phyloP scores from a whole-genome alignment of 2,113 vertebrate genomes.

The Heterotilapia buettikoferi region DNA sequence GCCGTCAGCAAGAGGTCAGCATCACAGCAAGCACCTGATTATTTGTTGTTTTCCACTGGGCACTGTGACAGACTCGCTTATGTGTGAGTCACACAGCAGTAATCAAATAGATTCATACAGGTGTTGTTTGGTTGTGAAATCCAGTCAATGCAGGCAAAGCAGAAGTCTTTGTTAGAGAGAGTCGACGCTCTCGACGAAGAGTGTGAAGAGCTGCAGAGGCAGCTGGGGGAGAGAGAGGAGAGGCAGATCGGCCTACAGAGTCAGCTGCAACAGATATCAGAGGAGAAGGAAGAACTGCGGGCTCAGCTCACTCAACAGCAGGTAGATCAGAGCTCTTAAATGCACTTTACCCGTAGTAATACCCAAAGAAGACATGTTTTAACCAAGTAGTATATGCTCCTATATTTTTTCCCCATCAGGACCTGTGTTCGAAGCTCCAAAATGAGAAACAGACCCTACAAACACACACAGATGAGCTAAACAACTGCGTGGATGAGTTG shows the following conservation, averaged over 20 bases:
- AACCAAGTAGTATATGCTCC: background rate
- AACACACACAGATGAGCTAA: conserved; percentile 50
- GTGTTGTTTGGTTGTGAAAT: background rate
- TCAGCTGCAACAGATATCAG: conserved; percentile 58
- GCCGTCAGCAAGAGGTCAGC: conserved; percentile 82
- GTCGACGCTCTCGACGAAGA: conserved; percentile 79
- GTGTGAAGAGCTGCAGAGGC: conserved; percentile 74
- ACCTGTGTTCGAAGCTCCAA: conserved; percentile 59
- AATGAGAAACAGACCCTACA: conserved; percentile 75
- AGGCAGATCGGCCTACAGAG: conserved; percentile 57
- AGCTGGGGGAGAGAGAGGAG: conserved; percentile 72
- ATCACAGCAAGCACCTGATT: background rate
- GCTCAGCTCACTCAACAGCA: conserved; percentile 72
- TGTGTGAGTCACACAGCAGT: background rate
- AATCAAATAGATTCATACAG: background rate
- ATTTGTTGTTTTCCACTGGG: background rate
- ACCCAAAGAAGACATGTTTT: background rate
- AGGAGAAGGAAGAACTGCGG: conserved; percentile 60
- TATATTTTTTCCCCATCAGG: conserved; percentile 56
- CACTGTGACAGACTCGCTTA: background rate
- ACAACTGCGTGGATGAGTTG: conserved; percentile 50
- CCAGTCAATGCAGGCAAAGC: conserved; percentile 86
- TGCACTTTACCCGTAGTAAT: background rate
- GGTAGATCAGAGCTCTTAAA: conserved; percentile 52
- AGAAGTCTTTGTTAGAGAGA: conserved; percentile 77